Conservation (phyloP, 1,140 invertebrate species). For the Eumeta japonica region DNA sequence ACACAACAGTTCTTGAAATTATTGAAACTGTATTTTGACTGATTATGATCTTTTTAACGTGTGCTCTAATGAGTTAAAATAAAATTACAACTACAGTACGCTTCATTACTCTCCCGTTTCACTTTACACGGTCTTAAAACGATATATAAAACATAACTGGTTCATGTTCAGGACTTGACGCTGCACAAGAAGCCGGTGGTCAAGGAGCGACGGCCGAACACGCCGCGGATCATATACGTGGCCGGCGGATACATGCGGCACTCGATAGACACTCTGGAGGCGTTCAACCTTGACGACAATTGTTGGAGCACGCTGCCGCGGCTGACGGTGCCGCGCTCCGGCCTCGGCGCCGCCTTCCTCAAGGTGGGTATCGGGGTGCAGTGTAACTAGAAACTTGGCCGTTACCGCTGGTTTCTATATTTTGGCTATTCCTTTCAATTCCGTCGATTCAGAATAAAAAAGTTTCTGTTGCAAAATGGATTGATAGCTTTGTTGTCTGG, state of each 20-base stretch:
- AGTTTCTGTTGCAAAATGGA: not conserved
- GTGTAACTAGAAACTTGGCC: not conserved
- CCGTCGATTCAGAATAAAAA: not conserved
- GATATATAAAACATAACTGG: not conserved
- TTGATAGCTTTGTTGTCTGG: no score
- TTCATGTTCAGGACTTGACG: constrained; percentile 68
- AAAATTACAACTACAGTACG: no score
- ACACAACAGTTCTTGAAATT: no score
- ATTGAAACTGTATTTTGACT: not conserved
- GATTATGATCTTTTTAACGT: not conserved
- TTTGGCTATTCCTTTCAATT: not conserved
- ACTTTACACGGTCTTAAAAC: no score
- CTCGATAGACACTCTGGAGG: constrained; percentile 83
- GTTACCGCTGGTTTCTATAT: not conserved
- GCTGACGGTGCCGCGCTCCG: constrained; percentile 80
- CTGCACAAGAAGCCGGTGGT: constrained; percentile 78
- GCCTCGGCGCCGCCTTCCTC: constrained; percentile 82
- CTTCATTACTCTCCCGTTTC: no score
- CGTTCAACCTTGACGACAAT: constrained; percentile 82
- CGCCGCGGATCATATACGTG: constrained; percentile 83
- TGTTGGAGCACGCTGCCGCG: constrained; percentile 78
- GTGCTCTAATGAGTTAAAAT: no score
- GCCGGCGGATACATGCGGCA: constrained; percentile 85
- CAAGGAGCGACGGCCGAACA: constrained; percentile 81
- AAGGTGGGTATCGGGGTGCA: constrained; percentile 63